phyloP scores from a whole-genome alignment of 2,888 invertebrate species.

The Drosophila anomelani region DNA sequence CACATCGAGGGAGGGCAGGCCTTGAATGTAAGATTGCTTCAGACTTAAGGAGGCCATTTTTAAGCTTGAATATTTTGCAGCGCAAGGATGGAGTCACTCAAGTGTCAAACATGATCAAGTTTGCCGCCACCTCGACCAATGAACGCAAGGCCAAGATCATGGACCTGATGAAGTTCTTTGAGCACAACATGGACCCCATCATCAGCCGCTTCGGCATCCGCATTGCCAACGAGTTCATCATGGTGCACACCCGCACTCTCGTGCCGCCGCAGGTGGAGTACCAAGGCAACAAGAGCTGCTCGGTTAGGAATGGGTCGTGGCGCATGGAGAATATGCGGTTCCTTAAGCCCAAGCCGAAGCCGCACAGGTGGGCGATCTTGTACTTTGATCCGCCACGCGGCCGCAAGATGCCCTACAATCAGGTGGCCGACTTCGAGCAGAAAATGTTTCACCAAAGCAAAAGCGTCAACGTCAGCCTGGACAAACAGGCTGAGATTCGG shows the following conservation, averaged over 20 bases:
- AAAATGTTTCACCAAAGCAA: conserved; percentile 34
- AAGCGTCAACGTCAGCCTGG: conserved; percentile 54
- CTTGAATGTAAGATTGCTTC: conserved; percentile 83
- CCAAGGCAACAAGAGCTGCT: conserved; percentile 41
- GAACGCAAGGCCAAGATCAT: conserved; percentile 92
- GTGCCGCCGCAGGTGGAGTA: conserved; percentile 91
- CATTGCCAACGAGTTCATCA: conserved; percentile 90
- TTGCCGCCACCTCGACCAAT: conserved; percentile 92
- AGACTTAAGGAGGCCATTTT: not conserved
- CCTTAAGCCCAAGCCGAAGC: conserved; percentile 33
- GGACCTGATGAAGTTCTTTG: conserved; percentile 82
- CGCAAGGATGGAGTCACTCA: conserved; percentile 92
- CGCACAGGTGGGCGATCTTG: conserved; percentile 78
- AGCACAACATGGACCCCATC: conserved; percentile 84
- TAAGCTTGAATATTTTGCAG: conserved; percentile 39
- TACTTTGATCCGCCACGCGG: conserved; percentile 32
- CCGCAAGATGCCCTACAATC: conserved; percentile 34
- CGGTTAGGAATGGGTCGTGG: conserved; percentile 72
- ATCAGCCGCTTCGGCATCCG: conserved; percentile 93
- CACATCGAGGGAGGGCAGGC: conserved; percentile 92
- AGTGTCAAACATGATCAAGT: conserved; percentile 93
- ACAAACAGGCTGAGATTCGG: conserved; percentile 39
- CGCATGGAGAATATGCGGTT: conserved; percentile 63
- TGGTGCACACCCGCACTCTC: conserved; percentile 92
- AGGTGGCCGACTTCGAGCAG: conserved; percentile 29